Conservation (phyloP, 2,113 vertebrate genomes). For the Cyprichromis sp. region DNA sequence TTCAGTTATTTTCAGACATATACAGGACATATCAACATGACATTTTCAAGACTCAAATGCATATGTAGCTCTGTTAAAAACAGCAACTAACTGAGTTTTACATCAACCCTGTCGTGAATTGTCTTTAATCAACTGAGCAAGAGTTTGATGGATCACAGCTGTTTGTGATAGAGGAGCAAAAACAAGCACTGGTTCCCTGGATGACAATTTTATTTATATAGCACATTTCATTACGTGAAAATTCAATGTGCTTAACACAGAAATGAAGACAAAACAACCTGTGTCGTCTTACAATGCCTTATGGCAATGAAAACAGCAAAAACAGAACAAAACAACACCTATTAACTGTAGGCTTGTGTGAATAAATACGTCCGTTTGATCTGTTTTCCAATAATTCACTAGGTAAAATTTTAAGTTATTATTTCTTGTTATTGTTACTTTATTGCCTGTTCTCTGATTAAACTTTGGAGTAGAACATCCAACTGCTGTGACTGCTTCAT, state of each 20-base stretch:
- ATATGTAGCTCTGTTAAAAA: not conserved
- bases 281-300: accelerated
- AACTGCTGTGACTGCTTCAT: not conserved
- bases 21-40: not conserved
- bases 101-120: not conserved
- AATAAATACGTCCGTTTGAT: not conserved
- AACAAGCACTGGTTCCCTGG: not conserved
- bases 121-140: not conserved
- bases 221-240: not conserved
- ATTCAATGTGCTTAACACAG: not conserved
- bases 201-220: not conserved
- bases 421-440: not conserved
- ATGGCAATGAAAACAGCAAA: not conserved
- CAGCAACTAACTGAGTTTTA: not conserved
- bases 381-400: not conserved
- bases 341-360: not conserved
- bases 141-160: not conserved
- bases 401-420: not conserved
- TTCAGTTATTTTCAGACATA: not conserved
- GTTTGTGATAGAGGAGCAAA: not conserved
- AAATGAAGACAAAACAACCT: not conserved
- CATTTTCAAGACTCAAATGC: not conserved
- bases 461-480: not conserved
- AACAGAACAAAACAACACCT: not conserved
- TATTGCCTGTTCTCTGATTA: not conserved